A percentile compares a stretch with the other conserved stretches of the same genome.
These are phyloP conservation scores for Falco novaeseelandiae DNA, from an alignment of 2,797 vertebrate species.

Conservation along the genomic window DNA sequence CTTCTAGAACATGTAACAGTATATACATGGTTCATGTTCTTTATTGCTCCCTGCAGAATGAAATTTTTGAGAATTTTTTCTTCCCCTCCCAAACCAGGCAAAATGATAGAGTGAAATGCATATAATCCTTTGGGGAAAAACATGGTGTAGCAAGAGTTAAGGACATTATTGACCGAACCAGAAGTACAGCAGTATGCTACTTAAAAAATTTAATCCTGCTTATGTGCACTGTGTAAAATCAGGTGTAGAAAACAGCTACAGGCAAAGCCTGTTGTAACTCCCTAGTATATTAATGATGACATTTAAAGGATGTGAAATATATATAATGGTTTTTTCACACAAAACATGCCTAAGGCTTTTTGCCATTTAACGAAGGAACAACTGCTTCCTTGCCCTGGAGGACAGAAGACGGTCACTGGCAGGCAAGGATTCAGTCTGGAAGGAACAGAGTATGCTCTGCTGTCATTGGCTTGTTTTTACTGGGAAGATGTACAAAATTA, in stretches of 20 bases:
- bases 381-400: not conserved
- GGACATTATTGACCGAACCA: not conserved
- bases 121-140: not conserved
- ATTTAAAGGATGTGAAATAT: not conserved
- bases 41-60: not conserved
- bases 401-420: not conserved
- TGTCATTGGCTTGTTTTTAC: not conserved
- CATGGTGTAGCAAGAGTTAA: not conserved
- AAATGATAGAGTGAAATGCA: not conserved
- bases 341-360: not conserved
- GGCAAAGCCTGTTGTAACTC: not conserved
- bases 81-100: not conserved
- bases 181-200: not conserved
- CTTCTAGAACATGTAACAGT: not conserved
- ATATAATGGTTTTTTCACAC: not conserved
- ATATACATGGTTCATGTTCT: not conserved
- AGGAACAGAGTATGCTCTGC: not conserved
- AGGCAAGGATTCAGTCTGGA: not conserved
- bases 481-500: not conserved
- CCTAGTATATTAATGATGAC: not conserved
- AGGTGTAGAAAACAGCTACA: not conserved
- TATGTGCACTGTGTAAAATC: not conserved
- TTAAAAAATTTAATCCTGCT: not conserved
- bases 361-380: not conserved
- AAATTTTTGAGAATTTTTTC: not conserved